Conservation (phyloP, 1,140 invertebrate genomes). For the Lepidurus packardi region DNA sequence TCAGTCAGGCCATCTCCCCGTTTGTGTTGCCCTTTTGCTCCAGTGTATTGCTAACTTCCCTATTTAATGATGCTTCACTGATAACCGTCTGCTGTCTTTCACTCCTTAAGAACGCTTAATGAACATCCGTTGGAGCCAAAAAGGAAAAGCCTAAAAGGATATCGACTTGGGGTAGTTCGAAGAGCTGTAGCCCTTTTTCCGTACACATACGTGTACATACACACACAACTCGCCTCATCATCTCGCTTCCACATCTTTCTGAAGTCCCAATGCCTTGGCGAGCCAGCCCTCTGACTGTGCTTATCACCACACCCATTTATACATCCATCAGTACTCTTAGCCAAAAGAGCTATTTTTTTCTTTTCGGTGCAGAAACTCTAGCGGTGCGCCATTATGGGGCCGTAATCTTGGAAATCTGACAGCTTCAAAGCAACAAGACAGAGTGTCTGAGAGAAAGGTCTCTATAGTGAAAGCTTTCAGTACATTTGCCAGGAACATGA, state of each 20-base stretch:
- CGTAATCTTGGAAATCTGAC: too few relatives aligned
- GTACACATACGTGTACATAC: not conserved
- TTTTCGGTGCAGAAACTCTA: not conserved
- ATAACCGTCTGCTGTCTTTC: slow-evolving; percentile 21
- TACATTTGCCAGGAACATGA: too few relatives aligned
- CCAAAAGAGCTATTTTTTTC: not conserved
- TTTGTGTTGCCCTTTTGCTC: not conserved
- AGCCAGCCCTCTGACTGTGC: too few relatives aligned
- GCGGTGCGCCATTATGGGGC: too few relatives aligned
- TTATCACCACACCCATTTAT: not conserved
- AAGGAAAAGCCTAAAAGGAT: not conserved
- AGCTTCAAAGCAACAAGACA: too few relatives aligned
- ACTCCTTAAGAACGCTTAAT: slow-evolving; percentile 15
- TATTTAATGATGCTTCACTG: slow-evolving; percentile 22
- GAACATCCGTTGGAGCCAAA: slow-evolving; percentile 13
- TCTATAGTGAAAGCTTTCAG: too few relatives aligned
- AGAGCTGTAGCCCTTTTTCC: not conserved
- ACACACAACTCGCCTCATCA: not conserved
- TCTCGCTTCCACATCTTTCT: not conserved
- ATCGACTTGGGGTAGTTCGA: not conserved
- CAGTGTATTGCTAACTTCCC: slow-evolving; percentile 10
- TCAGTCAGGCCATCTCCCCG: not conserved
- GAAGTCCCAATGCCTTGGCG: not conserved
- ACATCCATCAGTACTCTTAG: not conserved
- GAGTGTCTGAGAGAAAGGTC: too few relatives aligned